phyloP scores from a whole-genome alignment of 2,113 vertebrate species.

The Danio rerio region DNA sequence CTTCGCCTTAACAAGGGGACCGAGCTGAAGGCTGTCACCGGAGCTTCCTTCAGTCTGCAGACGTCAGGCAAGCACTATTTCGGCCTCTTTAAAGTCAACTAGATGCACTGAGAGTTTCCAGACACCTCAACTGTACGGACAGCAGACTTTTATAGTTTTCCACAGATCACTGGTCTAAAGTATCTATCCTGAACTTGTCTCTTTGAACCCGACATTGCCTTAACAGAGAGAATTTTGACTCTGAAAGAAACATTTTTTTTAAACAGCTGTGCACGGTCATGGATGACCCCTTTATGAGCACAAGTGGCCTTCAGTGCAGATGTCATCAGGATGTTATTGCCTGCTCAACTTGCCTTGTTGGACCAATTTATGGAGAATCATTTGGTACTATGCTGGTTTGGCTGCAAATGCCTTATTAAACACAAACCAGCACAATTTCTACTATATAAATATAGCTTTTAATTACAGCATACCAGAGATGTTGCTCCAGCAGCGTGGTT shows the following conservation, averaged over 20 bases:
- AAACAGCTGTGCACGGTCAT: slow-evolving; percentile 30
- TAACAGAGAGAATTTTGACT: slow-evolving; percentile 22
- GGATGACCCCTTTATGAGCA: slow-evolving; percentile 11
- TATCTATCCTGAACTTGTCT: slow-evolving; percentile 36
- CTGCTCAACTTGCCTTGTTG: slow-evolving; percentile 30
- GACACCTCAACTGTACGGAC: slow-evolving; percentile 21
- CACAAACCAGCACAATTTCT: slow-evolving; percentile 18
- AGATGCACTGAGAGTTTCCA: neutral
- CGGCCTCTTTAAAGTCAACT: slow-evolving; percentile 90
- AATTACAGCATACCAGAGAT: slow-evolving; percentile 39
- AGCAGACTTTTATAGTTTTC: slow-evolving; percentile 36
- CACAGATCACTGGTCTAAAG: slow-evolving; percentile 40
- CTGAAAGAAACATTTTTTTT: slow-evolving; percentile 12
- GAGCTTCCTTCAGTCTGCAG: slow-evolving; percentile 81
- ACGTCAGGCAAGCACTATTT: slow-evolving; percentile 84
- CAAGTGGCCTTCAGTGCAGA: slow-evolving; percentile 23
- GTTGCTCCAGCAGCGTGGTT: slow-evolving; percentile 38
- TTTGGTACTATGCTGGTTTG: slow-evolving; percentile 16
- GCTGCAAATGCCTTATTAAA: slow-evolving; percentile 36
- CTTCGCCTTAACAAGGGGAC: slow-evolving; percentile 78
- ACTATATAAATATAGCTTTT: slow-evolving; percentile 38
- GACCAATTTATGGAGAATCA: slow-evolving; percentile 40
- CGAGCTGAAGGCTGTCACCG: slow-evolving; percentile 81
- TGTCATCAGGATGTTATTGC: slow-evolving; percentile 28
- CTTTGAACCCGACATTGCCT: slow-evolving; percentile 29